Base-by-base conservation (phyloP, 2,797 vertebrate genomes). In the Salarias fasciatus region DNA sequence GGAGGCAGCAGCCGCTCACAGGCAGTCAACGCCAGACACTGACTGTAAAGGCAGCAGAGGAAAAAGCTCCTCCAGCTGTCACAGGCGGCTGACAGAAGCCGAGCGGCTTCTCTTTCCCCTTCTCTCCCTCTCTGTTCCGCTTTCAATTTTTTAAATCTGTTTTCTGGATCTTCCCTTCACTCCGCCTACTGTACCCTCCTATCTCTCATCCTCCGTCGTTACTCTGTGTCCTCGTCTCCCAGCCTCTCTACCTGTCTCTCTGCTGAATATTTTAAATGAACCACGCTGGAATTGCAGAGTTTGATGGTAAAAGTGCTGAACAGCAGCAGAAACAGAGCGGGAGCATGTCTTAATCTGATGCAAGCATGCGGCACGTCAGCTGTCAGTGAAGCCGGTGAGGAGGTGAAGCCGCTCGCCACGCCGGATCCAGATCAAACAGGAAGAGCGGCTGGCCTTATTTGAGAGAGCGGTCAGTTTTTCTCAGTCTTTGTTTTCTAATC, bases 31-130 rank as follows among this genome's bases (percentile, higher is more conserved):
- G 50, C 24, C 11, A 37, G 62, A 51, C n/a, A 24, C 10, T 51
- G 18, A 42, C 57, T 65, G 47, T 36, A 37, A 49, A 71, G 53
- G 5, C 35, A 11, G 54, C 14, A 13, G 57, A 63, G 65, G 67
- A 78, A 80, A 79, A 74, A 68, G 24, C 63, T 76, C 40, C 63
- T 63, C 14, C 62, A 64, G 9, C 58, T 75, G 72, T 66, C 67
- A 63, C 52, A 59, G 14, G 55, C 57, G 13, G 59, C 56, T 52
- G 68, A 66, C 48, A 77, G 61, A 45, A 63, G 75, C 40, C 53
- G 33, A 53, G 44, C 46, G 70, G 29, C 68, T 49, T 57, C 63
- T 24, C 35, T 60, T 6, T 45, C n/a, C n/a, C n/a, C n/a, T n/a
- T n/a, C n/a, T 31, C 56, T 48, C 49, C 44, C 60, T 57, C 18